These are phyloP conservation scores for Caloenas nicobarica DNA, from an alignment of 2,113 vertebrate genomes.

Conservation along the genomic window DNA sequence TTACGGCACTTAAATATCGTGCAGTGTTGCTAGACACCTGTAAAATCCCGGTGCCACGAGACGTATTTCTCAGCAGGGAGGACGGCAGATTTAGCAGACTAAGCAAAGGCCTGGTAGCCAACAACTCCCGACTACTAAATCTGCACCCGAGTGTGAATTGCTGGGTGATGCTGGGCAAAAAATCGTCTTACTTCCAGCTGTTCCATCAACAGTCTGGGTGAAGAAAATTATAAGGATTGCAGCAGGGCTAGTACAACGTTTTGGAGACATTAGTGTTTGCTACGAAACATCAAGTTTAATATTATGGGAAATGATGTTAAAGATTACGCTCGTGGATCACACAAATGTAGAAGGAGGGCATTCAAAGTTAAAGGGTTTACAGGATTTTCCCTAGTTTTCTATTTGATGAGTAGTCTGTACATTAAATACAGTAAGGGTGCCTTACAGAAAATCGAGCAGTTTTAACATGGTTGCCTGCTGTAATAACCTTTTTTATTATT, in stretches of 20 bases:
- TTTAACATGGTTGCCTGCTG: slow-evolving; percentile 62
- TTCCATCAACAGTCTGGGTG: background rate
- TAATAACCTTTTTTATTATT: slow-evolving; percentile 65
- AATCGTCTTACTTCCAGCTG: background rate
- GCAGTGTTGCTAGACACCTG: slow-evolving; percentile 49
- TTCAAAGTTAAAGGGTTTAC: slow-evolving; percentile 48
- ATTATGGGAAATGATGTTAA: background rate
- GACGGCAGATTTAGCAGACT: slow-evolving; percentile 26
- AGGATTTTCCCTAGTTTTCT: slow-evolving; percentile 29
- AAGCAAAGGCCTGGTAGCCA: slow-evolving; percentile 43
- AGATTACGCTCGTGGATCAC: background rate
- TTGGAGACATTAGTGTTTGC: background rate
- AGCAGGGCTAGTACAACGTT: background rate
- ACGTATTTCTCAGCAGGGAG: slow-evolving; percentile 29
- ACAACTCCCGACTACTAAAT: slow-evolving; percentile 2
- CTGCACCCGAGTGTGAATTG: background rate
- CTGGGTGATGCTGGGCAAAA: background rate
- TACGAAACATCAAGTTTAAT: background rate
- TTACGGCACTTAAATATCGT: background rate
- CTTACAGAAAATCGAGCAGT: slow-evolving; percentile 45
- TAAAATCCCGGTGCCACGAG: background rate
- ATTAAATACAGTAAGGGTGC: slow-evolving; percentile 21
- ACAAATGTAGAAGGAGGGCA: background rate
- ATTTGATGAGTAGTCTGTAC: background rate
- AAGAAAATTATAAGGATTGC: background rate